Evolutionary conservation across 2,797 vertebrate species (phyloP).

Genomic region (Mus minutoides): DNA sequence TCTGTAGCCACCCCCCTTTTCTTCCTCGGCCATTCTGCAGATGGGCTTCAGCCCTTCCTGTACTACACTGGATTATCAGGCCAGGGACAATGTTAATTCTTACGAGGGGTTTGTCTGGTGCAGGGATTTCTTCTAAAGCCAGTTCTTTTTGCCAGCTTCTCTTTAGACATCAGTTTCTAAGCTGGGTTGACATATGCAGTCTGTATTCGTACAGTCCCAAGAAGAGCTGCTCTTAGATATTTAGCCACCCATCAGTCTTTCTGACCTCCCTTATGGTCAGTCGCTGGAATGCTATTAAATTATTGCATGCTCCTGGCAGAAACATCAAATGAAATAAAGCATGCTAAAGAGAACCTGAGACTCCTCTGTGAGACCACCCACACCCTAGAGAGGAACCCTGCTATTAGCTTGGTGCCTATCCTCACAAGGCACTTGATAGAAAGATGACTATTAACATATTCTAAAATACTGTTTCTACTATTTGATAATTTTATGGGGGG

Average conservation of each 20-base stretch:
- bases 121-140: slow-evolving; percentile 39
- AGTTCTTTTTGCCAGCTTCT: slow-evolving; percentile 16
- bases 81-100: not conserved
- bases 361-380: not conserved
- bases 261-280: not conserved
- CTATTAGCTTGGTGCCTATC: not conserved
- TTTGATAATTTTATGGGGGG: not conserved
- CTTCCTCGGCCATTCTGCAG: slow-evolving; percentile 8
- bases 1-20: not conserved
- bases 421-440: not conserved
- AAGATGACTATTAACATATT: not conserved
- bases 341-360: slow-evolving; percentile 1
- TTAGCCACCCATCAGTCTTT: not conserved
- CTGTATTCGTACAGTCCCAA: not conserved
- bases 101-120: not conserved
- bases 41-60: not conserved
- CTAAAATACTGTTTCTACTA: slow-evolving; percentile 28
- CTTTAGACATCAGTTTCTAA: not conserved
- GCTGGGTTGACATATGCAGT: not conserved
- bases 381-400: not conserved
- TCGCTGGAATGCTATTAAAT: slow-evolving; percentile 5
- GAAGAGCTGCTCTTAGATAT: not conserved
- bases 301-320: not conserved
- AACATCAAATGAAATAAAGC: slow-evolving; percentile 21
- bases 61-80: not conserved